Percentiles rank a stretch among this genome's conserved stretches.
Conservation (phyloP, 2,797 vertebrate genomes). For the Danio aesculapii region DNA sequence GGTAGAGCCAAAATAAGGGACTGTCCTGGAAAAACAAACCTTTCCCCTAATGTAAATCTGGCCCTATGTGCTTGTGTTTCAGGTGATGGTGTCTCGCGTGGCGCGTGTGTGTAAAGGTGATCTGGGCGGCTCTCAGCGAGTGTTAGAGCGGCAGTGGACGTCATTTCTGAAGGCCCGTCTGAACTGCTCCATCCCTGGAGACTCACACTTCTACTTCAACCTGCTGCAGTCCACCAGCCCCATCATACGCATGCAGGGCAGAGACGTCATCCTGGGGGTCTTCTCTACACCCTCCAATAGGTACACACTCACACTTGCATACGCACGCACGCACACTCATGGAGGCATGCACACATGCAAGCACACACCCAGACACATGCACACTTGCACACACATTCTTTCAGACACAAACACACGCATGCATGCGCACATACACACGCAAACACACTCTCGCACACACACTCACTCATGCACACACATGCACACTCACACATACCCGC, state of each 20-base stretch:
- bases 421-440: no score
- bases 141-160: slow-evolving; percentile 97
- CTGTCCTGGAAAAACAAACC: no score
- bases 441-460: no score
- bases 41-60: no score
- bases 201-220: slow-evolving; percentile 97
- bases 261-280: slow-evolving; percentile 89
- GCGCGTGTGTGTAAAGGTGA: slow-evolving; percentile 95
- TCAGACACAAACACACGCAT: no score
- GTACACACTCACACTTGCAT: slow-evolving; percentile 68
- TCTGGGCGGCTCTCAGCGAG: slow-evolving; percentile 92
- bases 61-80: slow-evolving; percentile 17
- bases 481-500: no score
- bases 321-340: no score
- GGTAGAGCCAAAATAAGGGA: no score
- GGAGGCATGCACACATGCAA: no score
- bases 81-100: slow-evolving; percentile 96
- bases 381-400: no score
- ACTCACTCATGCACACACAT: no score
- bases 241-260: slow-evolving; percentile 89
- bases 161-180: slow-evolving; percentile 96
- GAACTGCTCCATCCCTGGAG: slow-evolving; percentile 95
- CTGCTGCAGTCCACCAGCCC: slow-evolving; percentile 91
- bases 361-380: no score
- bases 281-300: slow-evolving; percentile 97